phyloP scores from a whole-genome alignment of 2,113 vertebrate species.

The Halichoerus grypus region DNA sequence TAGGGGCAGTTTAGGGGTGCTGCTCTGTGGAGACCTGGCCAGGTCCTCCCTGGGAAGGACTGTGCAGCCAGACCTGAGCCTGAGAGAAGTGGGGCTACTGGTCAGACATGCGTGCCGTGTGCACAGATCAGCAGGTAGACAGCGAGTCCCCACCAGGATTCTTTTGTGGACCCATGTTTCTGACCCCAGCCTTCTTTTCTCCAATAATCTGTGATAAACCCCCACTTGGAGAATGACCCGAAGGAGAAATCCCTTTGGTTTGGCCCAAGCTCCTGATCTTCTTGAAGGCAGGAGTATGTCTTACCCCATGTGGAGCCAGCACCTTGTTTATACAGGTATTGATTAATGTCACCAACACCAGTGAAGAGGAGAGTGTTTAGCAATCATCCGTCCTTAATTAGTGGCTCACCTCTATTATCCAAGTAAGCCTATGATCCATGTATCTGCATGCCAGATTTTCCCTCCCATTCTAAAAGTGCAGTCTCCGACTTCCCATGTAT shows the following conservation, averaged over 20 bases:
- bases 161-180: rapidly evolving
- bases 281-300: not conserved
- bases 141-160: too few species aligned
- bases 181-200: not conserved
- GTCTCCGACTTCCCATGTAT: not conserved
- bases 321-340: rapidly evolving
- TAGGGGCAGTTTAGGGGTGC: not conserved
- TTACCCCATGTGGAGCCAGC: rapidly evolving
- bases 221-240: not conserved
- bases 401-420: not conserved
- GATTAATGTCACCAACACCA: not conserved
- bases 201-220: not conserved
- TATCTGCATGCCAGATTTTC: not conserved
- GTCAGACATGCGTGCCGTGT: not conserved
- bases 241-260: not conserved
- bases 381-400: not conserved
- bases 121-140: too few species aligned
- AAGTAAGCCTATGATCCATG: not conserved
- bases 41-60: not conserved
- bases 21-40: not conserved
- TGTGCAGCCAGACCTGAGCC: too few species aligned
- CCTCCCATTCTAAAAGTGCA: not conserved
- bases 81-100: not conserved
- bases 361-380: not conserved
- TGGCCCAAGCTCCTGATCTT: not conserved